phyloP scores from a whole-genome alignment of 2,113 vertebrate genomes.

The Spheniscus mendiculus region DNA sequence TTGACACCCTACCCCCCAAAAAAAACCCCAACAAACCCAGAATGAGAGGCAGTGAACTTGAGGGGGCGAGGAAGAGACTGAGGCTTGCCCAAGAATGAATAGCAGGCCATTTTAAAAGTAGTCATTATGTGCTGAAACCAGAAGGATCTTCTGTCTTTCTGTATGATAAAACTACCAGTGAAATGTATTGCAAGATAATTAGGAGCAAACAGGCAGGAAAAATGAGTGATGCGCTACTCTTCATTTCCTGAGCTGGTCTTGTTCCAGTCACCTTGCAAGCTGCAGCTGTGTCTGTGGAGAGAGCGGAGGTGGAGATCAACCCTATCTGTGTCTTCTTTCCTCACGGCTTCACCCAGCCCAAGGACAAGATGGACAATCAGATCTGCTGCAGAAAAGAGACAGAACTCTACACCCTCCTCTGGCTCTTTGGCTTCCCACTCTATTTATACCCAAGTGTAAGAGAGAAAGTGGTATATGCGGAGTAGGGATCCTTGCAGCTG shows the following conservation, averaged over 20 bases:
- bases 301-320: not conserved
- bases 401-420: not conserved
- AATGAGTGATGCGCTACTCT: conserved; percentile 16
- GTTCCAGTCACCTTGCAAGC: not conserved
- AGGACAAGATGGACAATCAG: not conserved
- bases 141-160: conserved; percentile 33
- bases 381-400: not conserved
- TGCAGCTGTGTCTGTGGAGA: not conserved
- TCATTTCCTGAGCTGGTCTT: not conserved
- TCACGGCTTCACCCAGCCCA: not conserved
- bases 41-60: not conserved
- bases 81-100: not conserved
- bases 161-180: not conserved
- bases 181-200: conserved; percentile 47
- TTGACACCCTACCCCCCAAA: not conserved
- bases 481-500: conserved; percentile 2
- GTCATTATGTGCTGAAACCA: conserved; percentile 10
- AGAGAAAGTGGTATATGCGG: not conserved
- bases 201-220: conserved; percentile 35
- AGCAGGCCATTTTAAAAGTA: conserved; percentile 13
- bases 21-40: not conserved
- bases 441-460: not conserved
- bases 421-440: not conserved
- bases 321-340: not conserved
- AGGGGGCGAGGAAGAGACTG: not conserved